Evolutionary conservation across 2,797 vertebrate genomes (phyloP).

Genomic region (Alcedo quadribrachys): DNA sequence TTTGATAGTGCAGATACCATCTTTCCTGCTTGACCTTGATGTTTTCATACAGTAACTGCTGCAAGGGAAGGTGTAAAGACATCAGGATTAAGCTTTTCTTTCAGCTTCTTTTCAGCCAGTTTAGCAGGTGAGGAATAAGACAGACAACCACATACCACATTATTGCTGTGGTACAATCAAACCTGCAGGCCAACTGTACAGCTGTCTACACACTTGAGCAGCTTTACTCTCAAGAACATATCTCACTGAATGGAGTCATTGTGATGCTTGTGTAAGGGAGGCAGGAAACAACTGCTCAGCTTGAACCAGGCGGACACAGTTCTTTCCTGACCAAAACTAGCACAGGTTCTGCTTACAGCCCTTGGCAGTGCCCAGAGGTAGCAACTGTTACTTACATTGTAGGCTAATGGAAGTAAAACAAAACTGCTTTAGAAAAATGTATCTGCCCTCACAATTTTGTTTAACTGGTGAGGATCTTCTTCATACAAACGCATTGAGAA

Average conservation of each 20-base stretch:
- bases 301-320: not conserved
- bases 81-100: conserved; percentile 14
- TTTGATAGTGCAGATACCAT: not conserved
- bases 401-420: not conserved
- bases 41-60: not conserved
- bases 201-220: conserved; percentile 19
- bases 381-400: conserved; percentile 1
- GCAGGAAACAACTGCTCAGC: conserved; percentile 18
- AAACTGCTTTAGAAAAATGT: not conserved
- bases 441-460: not conserved
- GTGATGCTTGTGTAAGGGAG: conserved; percentile 3
- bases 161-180: conserved; percentile 11
- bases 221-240: not conserved
- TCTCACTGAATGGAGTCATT: conserved; percentile 4
- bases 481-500: not conserved
- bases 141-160: not conserved
- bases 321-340: not conserved
- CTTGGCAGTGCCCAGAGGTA: not conserved
- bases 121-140: conserved; percentile 27
- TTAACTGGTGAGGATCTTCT: not conserved
- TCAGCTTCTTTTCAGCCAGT: conserved; percentile 20
- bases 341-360: not conserved
- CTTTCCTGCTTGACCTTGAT: not conserved
- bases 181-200: conserved; percentile 18
- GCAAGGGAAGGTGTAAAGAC: not conserved